A percentile compares a stretch with the other conserved stretches of the same genome.
Evolutionary conservation across 2,113 vertebrate genomes (phyloP).

Genomic region (Pachypanchax playfairii): DNA sequence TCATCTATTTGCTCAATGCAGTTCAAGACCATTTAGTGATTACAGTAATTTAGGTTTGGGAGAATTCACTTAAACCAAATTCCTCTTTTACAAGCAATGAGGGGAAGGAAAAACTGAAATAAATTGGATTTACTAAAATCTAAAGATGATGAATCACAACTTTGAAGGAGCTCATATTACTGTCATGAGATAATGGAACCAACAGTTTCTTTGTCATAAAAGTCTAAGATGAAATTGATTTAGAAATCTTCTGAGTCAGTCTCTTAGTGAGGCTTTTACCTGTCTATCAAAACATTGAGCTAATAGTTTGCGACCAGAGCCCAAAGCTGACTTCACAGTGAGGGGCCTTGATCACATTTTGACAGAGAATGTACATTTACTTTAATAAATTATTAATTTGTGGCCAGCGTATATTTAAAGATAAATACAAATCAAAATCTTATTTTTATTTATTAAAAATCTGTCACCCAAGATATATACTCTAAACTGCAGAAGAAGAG

Average conservation of each 20-base stretch:
- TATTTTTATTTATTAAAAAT: too few species aligned
- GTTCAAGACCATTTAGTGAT: not conserved
- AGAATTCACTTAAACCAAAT: conserved; percentile 13
- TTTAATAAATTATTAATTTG: too few species aligned
- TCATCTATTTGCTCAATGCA: conserved; percentile 1
- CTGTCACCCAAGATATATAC: too few species aligned
- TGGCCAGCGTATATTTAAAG: too few species aligned
- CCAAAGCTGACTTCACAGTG: too few species aligned
- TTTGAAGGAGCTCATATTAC: not conserved
- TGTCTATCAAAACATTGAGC: too few species aligned
- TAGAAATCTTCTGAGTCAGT: not conserved
- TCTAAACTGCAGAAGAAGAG: too few species aligned
- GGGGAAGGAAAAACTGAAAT: not conserved
- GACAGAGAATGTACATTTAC: too few species aligned
- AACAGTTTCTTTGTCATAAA: not conserved
- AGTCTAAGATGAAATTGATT: not conserved
- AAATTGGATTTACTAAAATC: not conserved
- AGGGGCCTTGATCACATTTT: too few species aligned
- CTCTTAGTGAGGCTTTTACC: not conserved
- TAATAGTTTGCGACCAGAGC: too few species aligned
- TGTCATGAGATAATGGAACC: not conserved
- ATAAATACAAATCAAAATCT: too few species aligned
- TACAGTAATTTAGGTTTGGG: conserved; percentile 11
- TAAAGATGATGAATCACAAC: not conserved
- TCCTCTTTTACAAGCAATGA: not conserved